phyloP scores from a whole-genome alignment of 2,113 vertebrate genomes.

The Eulacestoma nigropectus region DNA sequence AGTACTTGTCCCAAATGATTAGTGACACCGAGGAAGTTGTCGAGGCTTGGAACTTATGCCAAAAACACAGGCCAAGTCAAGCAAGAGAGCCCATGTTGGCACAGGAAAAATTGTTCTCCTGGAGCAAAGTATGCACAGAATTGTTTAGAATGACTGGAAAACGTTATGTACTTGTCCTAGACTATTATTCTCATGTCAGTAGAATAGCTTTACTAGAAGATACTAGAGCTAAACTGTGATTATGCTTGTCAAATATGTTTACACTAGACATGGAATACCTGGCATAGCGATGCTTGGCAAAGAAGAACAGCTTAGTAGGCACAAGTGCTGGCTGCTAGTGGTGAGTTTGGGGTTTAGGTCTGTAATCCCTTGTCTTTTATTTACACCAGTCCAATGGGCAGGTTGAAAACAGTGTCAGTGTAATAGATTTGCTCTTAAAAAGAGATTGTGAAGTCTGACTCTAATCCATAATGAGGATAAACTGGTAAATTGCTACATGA shows the following conservation, averaged over 20 bases:
- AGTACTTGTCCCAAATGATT: conserved; percentile 6
- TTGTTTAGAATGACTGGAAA: conserved; percentile 41
- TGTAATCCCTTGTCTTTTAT: background rate
- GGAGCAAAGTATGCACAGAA: conserved; percentile 8
- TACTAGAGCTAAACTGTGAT: conserved; percentile 44
- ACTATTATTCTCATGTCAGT: conserved; percentile 49
- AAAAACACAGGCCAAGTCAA: conserved; percentile 4
- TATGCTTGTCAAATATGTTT: conserved; percentile 56
- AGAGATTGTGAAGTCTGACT: background rate
- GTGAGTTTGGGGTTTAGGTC: background rate
- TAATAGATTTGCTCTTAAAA: background rate
- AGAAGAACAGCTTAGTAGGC: background rate
- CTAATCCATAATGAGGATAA: background rate
- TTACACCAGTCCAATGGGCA: background rate
- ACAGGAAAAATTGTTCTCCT: background rate
- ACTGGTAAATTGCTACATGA: background rate
- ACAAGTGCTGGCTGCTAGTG: background rate
- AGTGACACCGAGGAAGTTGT: background rate
- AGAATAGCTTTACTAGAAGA: conserved; percentile 36
- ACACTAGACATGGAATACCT: conserved; percentile 27
- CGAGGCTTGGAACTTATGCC: conserved; percentile 10
- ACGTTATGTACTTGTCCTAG: conserved; percentile 54
- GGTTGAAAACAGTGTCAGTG: background rate
- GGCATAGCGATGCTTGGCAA: background rate
- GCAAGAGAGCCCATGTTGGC: conserved; percentile 2